A percentile compares a stretch with the other conserved stretches of the same genome.
Evolutionary conservation across 2,113 vertebrate genomes (phyloP).

Genomic region (Ctenodactylus gundi): DNA sequence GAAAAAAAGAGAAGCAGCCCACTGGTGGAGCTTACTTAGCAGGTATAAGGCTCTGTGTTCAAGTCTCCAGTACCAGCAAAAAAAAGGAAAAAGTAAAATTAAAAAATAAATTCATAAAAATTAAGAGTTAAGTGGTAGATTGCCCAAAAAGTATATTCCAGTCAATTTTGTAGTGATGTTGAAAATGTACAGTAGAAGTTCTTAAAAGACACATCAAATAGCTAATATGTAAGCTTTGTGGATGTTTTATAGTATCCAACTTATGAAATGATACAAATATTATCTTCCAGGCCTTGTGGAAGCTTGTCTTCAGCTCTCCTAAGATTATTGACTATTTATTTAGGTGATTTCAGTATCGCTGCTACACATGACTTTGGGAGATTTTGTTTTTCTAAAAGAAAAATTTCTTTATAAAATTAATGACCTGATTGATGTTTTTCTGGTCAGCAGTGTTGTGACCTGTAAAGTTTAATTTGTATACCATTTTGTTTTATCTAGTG

Average conservation of each 20-base stretch:
- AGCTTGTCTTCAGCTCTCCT: background rate
- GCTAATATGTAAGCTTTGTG: slow-evolving; percentile 39
- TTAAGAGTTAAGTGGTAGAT: background rate
- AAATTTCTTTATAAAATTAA: background rate
- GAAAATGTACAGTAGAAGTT: background rate
- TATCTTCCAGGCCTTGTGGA: slow-evolving; percentile 11
- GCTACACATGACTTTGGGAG: background rate
- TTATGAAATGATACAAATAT: slow-evolving; percentile 20
- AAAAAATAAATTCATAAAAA: no score
- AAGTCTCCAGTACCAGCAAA: background rate
- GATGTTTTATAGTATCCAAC: slow-evolving; percentile 1
- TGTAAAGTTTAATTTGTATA: background rate
- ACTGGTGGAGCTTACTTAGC: background rate
- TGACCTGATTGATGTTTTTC: background rate
- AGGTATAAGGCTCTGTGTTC: background rate
- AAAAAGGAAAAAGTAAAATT: background rate
- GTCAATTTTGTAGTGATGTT: background rate
- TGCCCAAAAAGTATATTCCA: background rate
- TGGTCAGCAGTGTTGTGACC: background rate
- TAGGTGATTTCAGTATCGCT: background rate
- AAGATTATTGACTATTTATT: slow-evolving; percentile 15
- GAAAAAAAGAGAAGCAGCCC: no score
- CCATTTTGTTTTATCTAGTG: slow-evolving; percentile 2
- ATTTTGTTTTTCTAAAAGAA: slow-evolving; percentile 46
- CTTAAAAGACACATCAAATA: slow-evolving; percentile 7